Evolutionary conservation across 2,888 invertebrate genomes (phyloP).

Genomic region (Anoplius nigerrimus): DNA sequence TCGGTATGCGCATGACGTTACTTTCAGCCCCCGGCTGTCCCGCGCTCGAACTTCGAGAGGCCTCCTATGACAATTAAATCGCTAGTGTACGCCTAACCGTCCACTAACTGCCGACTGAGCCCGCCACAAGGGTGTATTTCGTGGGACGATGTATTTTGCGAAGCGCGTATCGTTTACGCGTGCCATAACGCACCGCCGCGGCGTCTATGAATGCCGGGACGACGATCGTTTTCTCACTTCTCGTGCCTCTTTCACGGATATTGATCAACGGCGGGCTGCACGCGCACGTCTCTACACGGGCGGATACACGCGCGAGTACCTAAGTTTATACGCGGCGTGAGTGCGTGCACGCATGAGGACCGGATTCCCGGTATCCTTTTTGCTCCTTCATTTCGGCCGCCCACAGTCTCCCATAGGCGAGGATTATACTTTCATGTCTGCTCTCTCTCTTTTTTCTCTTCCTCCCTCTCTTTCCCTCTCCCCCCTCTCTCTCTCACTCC

Average conservation of each 20-base stretch:
- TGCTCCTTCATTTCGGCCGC: constrained; percentile 65
- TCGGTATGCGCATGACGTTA: no score
- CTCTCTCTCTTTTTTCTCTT: constrained; percentile 15
- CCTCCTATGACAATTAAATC: no score
- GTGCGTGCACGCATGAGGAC: constrained; percentile 18
- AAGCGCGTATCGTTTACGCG: neutral
- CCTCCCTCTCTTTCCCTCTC: constrained; percentile 20
- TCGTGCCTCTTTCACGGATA: constrained; percentile 53
- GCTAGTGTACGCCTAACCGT: no score
- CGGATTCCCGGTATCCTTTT: constrained; percentile 54
- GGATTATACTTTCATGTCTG: constrained; percentile 65
- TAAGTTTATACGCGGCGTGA: constrained; percentile 19
- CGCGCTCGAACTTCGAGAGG: no score
- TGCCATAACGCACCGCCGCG: neutral
- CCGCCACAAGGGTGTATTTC: no score
- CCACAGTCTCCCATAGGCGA: constrained; percentile 70
- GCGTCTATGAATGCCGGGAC: neutral
- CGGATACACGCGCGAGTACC: constrained; percentile 19
- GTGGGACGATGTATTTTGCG: no score
- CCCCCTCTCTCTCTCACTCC: no score
- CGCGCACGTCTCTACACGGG: neutral
- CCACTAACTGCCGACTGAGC: no score
- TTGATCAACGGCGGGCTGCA: constrained; percentile 58
- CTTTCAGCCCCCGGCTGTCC: no score
- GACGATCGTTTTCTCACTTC: constrained; percentile 32